A percentile compares a stretch with the other conserved stretches of the same genome.
Evolutionary conservation across 2,888 invertebrate genomes (phyloP).

Genomic region (Drosophila mayaguana): DNA sequence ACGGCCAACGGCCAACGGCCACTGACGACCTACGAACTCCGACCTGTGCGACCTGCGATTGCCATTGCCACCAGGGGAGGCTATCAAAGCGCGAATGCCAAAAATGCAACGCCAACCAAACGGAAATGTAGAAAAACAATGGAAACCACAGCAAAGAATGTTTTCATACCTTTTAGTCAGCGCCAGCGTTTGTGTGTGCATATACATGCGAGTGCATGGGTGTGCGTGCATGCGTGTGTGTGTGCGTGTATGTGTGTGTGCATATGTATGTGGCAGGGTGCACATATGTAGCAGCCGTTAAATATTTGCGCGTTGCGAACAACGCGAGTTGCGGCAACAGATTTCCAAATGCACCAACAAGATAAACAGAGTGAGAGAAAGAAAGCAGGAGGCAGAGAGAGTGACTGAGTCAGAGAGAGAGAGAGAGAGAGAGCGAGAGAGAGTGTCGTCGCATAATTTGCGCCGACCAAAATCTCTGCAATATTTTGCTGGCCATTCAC

Average conservation of each 20-base stretch:
- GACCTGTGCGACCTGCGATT: conserved; percentile 10
- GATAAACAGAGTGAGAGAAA: background rate
- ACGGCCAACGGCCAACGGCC: background rate
- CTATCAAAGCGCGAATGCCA: conserved; percentile 73
- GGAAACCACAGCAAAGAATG: conserved; percentile 76
- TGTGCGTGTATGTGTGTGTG: conserved; percentile 20
- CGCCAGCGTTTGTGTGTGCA: conserved; percentile 1
- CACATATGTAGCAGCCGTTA: conserved; percentile 77
- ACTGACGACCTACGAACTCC: conserved; percentile 3
- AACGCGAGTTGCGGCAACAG: conserved; percentile 55
- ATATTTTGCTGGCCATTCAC: conserved; percentile 68
- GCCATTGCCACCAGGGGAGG: conserved; percentile 18
- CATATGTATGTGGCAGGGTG: conserved; percentile 58
- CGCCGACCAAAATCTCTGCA: conserved; percentile 74
- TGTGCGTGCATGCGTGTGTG: conserved; percentile 8
- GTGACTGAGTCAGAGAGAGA: background rate
- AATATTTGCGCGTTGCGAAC: conserved; percentile 71
- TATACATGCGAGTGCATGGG: background rate
- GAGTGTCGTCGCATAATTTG: conserved; percentile 62
- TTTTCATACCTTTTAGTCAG: conserved; percentile 70
- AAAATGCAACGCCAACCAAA: conserved; percentile 73
- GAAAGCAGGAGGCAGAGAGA: background rate
- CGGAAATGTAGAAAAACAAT: conserved; percentile 75
- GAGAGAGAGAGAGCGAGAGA: background rate
- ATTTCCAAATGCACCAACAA: conserved; percentile 57